Evolutionary conservation across 2,888 invertebrate genomes (phyloP).

Genomic region (Cephus spinipes): DNA sequence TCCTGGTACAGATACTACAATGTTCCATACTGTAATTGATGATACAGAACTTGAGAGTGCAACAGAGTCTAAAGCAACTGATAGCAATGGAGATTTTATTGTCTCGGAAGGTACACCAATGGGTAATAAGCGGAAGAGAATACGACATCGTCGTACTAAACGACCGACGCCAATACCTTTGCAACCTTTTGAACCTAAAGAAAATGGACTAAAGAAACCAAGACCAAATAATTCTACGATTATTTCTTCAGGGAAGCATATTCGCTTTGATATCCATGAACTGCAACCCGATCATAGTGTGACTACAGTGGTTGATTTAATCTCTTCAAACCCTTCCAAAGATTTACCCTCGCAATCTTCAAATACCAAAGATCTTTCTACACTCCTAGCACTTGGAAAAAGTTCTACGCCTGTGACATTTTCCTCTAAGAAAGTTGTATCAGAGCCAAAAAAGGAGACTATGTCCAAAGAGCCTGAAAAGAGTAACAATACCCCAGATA

Average conservation of each 20-base stretch:
- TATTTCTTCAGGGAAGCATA: constrained; percentile 50
- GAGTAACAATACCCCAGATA: background rate
- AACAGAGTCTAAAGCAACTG: constrained; percentile 29
- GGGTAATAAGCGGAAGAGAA: constrained; percentile 15
- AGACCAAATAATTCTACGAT: constrained; percentile 40
- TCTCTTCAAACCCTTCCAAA: background rate
- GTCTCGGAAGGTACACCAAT: background rate
- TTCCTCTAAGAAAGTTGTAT: constrained; percentile 22
- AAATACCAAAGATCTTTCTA: constrained; percentile 29
- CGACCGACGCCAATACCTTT: background rate
- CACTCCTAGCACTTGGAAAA: constrained; percentile 44
- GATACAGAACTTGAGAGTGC: constrained; percentile 25
- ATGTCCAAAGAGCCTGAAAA: background rate
- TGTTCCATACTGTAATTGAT: constrained; percentile 32
- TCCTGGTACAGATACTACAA: constrained; percentile 16
- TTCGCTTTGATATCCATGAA: constrained; percentile 45
- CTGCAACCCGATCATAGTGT: background rate
- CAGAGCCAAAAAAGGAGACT: background rate
- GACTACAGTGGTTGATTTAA: constrained; percentile 3
- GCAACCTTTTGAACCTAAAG: background rate
- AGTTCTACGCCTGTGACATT: constrained; percentile 50
- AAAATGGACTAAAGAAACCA: constrained; percentile 39
- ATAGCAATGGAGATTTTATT: constrained; percentile 24
- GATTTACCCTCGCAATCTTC: constrained; percentile 16
- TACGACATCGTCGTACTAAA: constrained; percentile 10